These are phyloP conservation scores for Tokudaia tokunoshimensis DNA, from an alignment of 2,797 vertebrate species.

Conservation along the genomic window DNA sequence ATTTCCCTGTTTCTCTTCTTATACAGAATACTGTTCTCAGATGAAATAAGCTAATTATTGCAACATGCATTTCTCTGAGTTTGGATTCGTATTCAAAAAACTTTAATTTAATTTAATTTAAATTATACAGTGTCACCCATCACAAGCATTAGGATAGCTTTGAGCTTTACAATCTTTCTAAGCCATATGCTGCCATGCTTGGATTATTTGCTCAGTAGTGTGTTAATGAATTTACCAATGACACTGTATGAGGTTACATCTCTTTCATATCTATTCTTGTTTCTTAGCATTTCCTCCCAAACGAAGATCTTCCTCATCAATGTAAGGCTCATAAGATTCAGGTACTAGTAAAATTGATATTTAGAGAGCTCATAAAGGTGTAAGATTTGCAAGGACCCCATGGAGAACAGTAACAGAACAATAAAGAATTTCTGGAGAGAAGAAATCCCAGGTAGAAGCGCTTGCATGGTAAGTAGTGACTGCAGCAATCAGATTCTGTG, in stretches of 20 bases:
- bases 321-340: background rate
- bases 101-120: background rate
- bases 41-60: background rate
- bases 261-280: background rate
- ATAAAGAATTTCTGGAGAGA: background rate
- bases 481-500: background rate
- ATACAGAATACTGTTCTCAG: background rate
- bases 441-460: no score
- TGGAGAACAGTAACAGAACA: fast-evolving
- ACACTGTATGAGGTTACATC: background rate
- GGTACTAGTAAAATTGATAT: background rate
- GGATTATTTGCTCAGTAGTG: background rate
- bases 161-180: background rate
- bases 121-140: background rate
- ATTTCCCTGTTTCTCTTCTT: background rate
- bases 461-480: background rate
- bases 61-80: background rate
- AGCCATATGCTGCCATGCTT: background rate
- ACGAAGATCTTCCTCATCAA: background rate
- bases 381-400: background rate
- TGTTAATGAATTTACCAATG: background rate
- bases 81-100: background rate
- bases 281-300: background rate
- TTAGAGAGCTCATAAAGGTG: background rate
- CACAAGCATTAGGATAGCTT: background rate